Percentiles rank a stretch among this genome's conserved stretches.
These are phyloP conservation scores for Sisyra terminalis DNA, from an alignment of 2,888 invertebrate genomes.

Conservation along the genomic window DNA sequence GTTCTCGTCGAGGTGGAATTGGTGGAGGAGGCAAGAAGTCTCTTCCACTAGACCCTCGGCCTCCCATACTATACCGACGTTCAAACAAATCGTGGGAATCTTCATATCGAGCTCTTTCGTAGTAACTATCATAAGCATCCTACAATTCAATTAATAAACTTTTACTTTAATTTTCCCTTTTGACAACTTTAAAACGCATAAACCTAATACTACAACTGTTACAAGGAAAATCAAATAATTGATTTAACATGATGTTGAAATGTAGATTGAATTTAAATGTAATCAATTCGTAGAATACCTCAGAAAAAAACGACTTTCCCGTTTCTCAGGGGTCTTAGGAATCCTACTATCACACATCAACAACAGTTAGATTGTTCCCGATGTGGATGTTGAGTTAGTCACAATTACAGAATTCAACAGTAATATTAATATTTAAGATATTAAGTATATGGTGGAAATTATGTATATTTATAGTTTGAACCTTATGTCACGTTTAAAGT, in stretches of 20 bases:
- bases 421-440: too few relatives aligned
- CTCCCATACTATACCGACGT: conserved; percentile 53
- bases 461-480: too few relatives aligned
- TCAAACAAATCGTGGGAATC: conserved; percentile 67
- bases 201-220: background rate
- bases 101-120: conserved; percentile 58
- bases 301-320: too few relatives aligned
- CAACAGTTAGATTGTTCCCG: too few relatives aligned
- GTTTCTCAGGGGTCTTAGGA: too few relatives aligned
- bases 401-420: too few relatives aligned
- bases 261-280: too few relatives aligned
- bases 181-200: background rate
- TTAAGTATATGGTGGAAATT: too few relatives aligned
- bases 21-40: conserved; percentile 62
- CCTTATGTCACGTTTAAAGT: too few relatives aligned
- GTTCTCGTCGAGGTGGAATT: conserved; percentile 51
- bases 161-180: background rate
- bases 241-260: background rate
- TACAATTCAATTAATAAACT: conserved; percentile 18
- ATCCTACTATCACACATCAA: too few relatives aligned
- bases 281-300: too few relatives aligned
- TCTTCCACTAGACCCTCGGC: conserved; percentile 34
- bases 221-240: background rate
- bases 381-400: too few relatives aligned
- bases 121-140: conserved; percentile 65